These are phyloP conservation scores for Otis tarda DNA, from an alignment of 2,113 vertebrate genomes.

Conservation along the genomic window DNA sequence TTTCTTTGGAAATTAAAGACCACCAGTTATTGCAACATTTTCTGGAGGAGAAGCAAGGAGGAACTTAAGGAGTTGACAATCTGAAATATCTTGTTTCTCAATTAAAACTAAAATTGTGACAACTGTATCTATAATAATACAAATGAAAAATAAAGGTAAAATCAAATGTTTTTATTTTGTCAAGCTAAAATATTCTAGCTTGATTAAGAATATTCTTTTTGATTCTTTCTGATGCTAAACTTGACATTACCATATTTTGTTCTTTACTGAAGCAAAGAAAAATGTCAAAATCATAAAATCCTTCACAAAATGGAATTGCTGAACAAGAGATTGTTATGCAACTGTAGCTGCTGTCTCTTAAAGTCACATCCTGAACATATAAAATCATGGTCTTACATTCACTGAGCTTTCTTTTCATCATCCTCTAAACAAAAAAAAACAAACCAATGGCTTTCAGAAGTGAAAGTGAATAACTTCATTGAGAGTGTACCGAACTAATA, in stretches of 20 bases:
- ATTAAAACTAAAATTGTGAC: not conserved
- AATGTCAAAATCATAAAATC: not conserved
- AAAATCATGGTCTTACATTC: not conserved
- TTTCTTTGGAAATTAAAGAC: not conserved
- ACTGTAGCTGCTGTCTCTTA: not conserved
- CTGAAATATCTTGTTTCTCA: not conserved
- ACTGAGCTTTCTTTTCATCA: not conserved
- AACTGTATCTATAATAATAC: not conserved
- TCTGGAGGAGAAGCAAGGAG: not conserved
- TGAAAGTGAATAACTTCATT: not conserved
- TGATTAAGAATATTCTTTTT: not conserved
- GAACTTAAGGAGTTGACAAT: not conserved
- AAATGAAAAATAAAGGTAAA: not conserved
- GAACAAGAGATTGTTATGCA: not conserved
- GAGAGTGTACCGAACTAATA: not conserved
- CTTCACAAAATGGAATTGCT: not conserved
- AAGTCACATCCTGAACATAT: not conserved
- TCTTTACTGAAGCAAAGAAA: not conserved
- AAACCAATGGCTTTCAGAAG: not conserved
- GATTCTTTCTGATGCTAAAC: not conserved
- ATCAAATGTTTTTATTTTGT: not conserved
- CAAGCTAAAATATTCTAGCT: not conserved
- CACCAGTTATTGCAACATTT: not conserved
- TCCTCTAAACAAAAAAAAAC: not conserved
- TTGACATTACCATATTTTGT: not conserved